phyloP scores from a whole-genome alignment of 2,797 vertebrate genomes.

The Poeciliopsis presidionis region DNA sequence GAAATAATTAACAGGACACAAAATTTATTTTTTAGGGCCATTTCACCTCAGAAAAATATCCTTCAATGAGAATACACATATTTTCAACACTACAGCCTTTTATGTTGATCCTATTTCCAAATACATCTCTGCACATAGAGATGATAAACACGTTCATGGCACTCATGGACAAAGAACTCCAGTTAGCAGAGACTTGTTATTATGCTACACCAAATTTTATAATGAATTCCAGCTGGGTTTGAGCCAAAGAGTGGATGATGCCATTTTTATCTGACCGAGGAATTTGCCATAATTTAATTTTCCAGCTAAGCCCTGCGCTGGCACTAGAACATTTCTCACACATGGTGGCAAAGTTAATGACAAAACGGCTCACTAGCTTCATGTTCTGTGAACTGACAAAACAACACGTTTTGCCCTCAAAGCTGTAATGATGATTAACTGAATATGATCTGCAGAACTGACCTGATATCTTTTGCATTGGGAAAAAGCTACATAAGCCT shows the following conservation, averaged over 20 bases:
- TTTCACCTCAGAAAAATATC: neutral
- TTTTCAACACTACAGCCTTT: neutral
- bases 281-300: slow-evolving; percentile 51
- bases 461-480: slow-evolving; percentile 21
- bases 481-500: neutral
- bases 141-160: slow-evolving; percentile 18
- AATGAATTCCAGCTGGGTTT: slow-evolving; percentile 47
- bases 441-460: slow-evolving; percentile 15
- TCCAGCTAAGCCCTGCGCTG: slow-evolving; percentile 51
- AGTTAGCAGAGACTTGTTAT: slow-evolving; percentile 29
- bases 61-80: neutral
- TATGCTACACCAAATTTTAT: slow-evolving; percentile 32
- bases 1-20: neutral
- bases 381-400: slow-evolving; percentile 58
- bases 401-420: slow-evolving; percentile 46
- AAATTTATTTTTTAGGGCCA: neutral
- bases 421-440: slow-evolving; percentile 47
- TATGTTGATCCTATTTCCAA: slow-evolving; percentile 7
- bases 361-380: slow-evolving; percentile 54
- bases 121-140: slow-evolving; percentile 4
- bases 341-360: slow-evolving; percentile 52
- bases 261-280: slow-evolving; percentile 43
- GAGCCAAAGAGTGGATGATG: slow-evolving; percentile 32
- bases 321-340: slow-evolving; percentile 55
- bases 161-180: slow-evolving; percentile 10